Evolutionary conservation across 53 echinoderm and acorn worm species (phyloP), one percentile per base, ranked within the genome.

Genomic region (Glandiceps talaboti): DNA sequence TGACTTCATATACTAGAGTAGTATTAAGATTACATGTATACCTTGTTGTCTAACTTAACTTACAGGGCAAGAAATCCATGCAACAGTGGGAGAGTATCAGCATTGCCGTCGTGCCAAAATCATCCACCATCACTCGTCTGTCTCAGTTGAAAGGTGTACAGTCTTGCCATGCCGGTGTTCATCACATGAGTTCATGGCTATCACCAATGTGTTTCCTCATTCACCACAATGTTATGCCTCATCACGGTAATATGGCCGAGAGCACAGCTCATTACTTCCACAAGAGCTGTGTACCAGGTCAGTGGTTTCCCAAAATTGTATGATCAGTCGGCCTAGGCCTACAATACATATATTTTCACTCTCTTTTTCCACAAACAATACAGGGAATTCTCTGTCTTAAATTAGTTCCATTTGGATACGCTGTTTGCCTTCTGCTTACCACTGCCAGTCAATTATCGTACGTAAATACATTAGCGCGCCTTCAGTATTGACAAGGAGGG

Each of bases 201-300:
- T 74, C 86, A 74, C 95, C 92, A 14, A 84, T 92, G 74, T 84
- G 88, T 76, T 33, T 82, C 31, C 88, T 95, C n/a, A 90, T 95
- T 86, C 73, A 85, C 75, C 84, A 92, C 64, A 83, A 84, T 0
- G 73, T 95, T 80, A 95, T 95, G 75, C 90, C 92, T 27, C 64
- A 27, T 14, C 88, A 77, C 0, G 95, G 95, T 30, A 86, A 92
- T 75, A 81, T 81, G 32, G 81, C 90, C 29, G 92, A 95, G 84
- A 95, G 95, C 76, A 87, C 92, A 1, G 72, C 88, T 0, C 90
- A 95, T 32, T 95, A 89, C 82, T 92, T 95, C 77, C 79, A 82
- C 75, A 85, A 83, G 83, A 95, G 90, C 82, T 95, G 95, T 32
- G 82, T 92, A 25, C 95, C 95, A 85, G 95, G 95, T 95, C 31